Evolutionary conservation across 1,140 invertebrate genomes (phyloP), one percentile per base, ranked within the genome.

Genomic region (Mycetomoellerius zeteki): DNA sequence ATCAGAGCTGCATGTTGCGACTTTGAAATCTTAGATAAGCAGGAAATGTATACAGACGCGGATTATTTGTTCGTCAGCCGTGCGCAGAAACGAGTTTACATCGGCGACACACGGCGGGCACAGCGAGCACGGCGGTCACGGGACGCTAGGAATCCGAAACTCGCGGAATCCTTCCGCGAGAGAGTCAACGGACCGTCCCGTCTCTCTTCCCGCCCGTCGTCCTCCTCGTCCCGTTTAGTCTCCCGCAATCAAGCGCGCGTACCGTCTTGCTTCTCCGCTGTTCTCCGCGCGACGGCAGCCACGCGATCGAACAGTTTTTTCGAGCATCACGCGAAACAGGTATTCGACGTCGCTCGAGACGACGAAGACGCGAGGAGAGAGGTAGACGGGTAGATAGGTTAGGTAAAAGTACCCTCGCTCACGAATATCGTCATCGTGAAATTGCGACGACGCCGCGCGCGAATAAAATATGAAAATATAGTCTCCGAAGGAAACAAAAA

Each of bases 61-160:
- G 19, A 16, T 58, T 43, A 16, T 72, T 24, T 16, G 8, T 7
- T 37, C 30, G n/a, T 58, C 33, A 50, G 8, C 43, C 58, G 27
- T 19, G 54, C 30, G 60, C 67, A 65, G 80, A 81, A 90, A 88
- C 86, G 87, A 76, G 86, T 90, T 86, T 88, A 75, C 88, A 43
- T 37, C 75, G 86, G 82, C 54, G 6, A 33, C 6, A 33, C 33
- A 47, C 82, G 54, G 65, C 78, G 84, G 54, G 52, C 33, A 37
- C 52, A 24, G 71, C 33, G 33, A 6, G 6, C 6, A 47, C 82
- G 54, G 65, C 78, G 84, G 56, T 58, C 24, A 37, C 47, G 30
- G 71, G 80, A 85, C 58, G 77, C 54, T 86, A 90, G 82, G 89
- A 91, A 91, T 90, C 84, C 89, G 84, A 90, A 90, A 91, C 75